These are phyloP conservation scores for Podarcis siculus DNA, from an alignment of 2,797 vertebrate genomes.

Conservation along the genomic window DNA sequence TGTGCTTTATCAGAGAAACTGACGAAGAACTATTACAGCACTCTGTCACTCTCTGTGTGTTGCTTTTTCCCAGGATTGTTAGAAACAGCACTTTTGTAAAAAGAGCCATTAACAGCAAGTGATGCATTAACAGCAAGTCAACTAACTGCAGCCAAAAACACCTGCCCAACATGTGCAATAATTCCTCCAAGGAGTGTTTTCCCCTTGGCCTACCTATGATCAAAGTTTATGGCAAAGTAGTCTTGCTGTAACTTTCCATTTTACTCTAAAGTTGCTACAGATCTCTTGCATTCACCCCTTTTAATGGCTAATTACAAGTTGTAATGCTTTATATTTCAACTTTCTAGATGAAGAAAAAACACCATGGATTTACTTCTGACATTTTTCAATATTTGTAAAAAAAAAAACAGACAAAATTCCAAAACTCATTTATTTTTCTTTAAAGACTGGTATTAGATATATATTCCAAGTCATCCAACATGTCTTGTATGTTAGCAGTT, in stretches of 20 bases:
- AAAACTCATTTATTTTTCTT: not conserved
- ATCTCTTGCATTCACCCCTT: not conserved
- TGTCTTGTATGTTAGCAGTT: not conserved
- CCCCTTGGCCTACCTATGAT: not conserved
- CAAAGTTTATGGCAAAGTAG: constrained; percentile 4
- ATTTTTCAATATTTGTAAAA: not conserved
- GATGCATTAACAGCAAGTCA: not conserved
- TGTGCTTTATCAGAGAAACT: not conserved
- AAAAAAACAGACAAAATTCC: not conserved
- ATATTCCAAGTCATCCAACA: not conserved
- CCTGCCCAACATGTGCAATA: constrained; percentile 47
- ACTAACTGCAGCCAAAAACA: not conserved
- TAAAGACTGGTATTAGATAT: not conserved
- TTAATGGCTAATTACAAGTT: not conserved
- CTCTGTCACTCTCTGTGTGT: not conserved
- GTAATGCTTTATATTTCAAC: not conserved
- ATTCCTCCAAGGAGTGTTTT: constrained; percentile 20
- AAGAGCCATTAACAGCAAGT: not conserved
- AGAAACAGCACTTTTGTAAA: not conserved
- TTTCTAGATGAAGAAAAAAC: not conserved
- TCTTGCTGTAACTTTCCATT: not conserved
- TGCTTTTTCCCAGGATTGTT: not conserved
- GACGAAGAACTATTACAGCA: not conserved
- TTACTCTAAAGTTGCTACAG: not conserved
- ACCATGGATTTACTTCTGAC: rapidly evolving